Percentiles rank a stretch among this genome's conserved stretches.
phyloP scores from a whole-genome alignment of 2,888 invertebrate species.

The Aporophyla nigra region DNA sequence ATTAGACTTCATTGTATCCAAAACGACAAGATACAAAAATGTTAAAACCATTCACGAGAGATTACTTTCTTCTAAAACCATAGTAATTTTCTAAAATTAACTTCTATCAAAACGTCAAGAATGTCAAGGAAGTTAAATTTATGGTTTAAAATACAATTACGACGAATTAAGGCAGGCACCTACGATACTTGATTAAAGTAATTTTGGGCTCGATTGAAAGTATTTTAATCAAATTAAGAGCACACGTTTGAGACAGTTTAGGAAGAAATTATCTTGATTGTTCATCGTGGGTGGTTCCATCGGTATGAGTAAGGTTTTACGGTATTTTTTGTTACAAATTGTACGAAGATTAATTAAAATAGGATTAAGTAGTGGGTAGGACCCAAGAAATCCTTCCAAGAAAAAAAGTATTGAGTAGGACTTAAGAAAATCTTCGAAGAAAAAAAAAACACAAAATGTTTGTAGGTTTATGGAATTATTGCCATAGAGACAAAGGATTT shows the following conservation, averaged over 20 bases:
- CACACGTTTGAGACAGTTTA: constrained; percentile 41
- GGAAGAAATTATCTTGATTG: constrained; percentile 49
- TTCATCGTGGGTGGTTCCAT: constrained; percentile 19
- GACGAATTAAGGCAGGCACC: constrained; percentile 5
- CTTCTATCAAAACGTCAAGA: constrained; percentile 24
- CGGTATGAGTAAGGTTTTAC: neutral
- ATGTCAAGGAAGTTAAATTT: constrained; percentile 22
- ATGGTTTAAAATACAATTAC: constrained; percentile 34
- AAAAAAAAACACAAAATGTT: neutral
- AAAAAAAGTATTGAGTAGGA: neutral
- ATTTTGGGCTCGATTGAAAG: constrained; percentile 46
- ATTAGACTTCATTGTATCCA: neutral
- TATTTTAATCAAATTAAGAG: constrained; percentile 55
- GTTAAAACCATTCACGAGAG: neutral
- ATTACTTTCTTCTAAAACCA: neutral
- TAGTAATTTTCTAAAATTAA: constrained; percentile 30
- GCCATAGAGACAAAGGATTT: neutral
- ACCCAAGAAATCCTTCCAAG: neutral
- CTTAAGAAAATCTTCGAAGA: neutral
- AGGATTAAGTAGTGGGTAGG: neutral
- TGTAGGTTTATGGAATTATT: neutral
- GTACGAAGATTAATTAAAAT: neutral
- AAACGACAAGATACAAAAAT: neutral
- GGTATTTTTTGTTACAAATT: neutral
- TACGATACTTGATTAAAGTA: constrained; percentile 51